These are phyloP conservation scores for Galleria mellonella DNA, from an alignment of 1,140 invertebrate species.

Conservation along the genomic window DNA sequence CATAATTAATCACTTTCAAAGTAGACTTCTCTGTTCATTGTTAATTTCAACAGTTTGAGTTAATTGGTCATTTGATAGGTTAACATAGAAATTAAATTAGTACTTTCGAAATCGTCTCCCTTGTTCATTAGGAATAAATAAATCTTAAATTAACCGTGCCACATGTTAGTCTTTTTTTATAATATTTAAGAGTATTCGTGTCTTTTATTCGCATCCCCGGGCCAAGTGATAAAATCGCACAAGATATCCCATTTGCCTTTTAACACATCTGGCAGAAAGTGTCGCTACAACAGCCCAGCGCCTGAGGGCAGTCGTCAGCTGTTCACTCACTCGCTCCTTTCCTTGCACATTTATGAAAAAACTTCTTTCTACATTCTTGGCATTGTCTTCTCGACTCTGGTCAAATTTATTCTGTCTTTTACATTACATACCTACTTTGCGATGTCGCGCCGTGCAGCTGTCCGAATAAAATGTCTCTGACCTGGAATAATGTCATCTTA, in stretches of 20 bases:
- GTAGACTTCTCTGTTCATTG: too few relatives aligned
- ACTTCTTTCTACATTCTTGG: conserved; percentile 62
- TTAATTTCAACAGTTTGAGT: too few relatives aligned
- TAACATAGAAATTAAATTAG: too few relatives aligned
- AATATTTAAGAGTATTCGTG: conserved; percentile 35
- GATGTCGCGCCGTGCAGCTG: conserved; percentile 5
- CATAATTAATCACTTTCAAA: too few relatives aligned
- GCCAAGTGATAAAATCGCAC: conserved; percentile 57
- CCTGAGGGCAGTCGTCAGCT: conserved; percentile 56
- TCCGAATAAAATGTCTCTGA: not conserved
- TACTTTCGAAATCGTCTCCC: too few relatives aligned
- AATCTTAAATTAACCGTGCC: too few relatives aligned
- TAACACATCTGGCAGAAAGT: conserved; percentile 65
- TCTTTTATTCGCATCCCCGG: conserved; percentile 43
- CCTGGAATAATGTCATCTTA: not conserved
- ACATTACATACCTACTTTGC: conserved; percentile 8
- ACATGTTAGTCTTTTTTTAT: not conserved
- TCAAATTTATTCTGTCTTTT: conserved; percentile 48
- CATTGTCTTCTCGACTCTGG: conserved; percentile 46
- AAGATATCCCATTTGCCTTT: conserved; percentile 61
- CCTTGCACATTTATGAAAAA: conserved; percentile 69
- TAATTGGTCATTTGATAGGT: too few relatives aligned
- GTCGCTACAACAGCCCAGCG: conserved; percentile 25
- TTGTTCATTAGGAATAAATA: too few relatives aligned
- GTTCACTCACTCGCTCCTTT: conserved; percentile 29